Evolutionary conservation across 2,888 invertebrate genomes (phyloP).

Genomic region (Drosophila merina): DNA sequence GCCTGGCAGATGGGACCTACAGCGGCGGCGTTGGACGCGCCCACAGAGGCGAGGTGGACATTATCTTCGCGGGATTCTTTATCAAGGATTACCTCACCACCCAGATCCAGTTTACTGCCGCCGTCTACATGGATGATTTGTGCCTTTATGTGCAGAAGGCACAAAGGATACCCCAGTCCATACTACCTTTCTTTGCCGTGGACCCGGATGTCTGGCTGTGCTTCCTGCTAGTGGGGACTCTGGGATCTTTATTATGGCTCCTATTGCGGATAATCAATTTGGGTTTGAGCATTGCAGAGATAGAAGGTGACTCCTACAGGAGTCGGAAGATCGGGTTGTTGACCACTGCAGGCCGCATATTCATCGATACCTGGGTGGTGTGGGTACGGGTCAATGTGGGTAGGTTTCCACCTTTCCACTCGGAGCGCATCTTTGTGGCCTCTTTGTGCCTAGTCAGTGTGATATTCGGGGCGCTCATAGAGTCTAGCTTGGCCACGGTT

Average conservation of each 20-base stretch:
- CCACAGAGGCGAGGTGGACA: slow-evolving; percentile 80
- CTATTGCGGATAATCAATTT: slow-evolving; percentile 69
- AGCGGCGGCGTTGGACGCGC: slow-evolving; percentile 82
- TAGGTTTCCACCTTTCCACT: slow-evolving; percentile 80
- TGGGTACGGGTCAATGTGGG: slow-evolving; percentile 81
- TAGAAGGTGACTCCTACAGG: not conserved
- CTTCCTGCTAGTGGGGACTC: slow-evolving; percentile 73
- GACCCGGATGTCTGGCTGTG: slow-evolving; percentile 81
- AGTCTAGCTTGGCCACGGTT: slow-evolving; percentile 83
- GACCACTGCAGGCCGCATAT: slow-evolving; percentile 67
- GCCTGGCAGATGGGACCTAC: slow-evolving; percentile 80
- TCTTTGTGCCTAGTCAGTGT: slow-evolving; percentile 83
- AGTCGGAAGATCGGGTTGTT: not conserved
- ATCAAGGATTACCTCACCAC: slow-evolving; percentile 83
- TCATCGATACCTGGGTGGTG: slow-evolving; percentile 81
- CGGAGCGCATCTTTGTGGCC: slow-evolving; percentile 82
- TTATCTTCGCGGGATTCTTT: slow-evolving; percentile 83
- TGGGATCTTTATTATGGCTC: slow-evolving; percentile 77
- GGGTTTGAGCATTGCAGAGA: slow-evolving; percentile 46
- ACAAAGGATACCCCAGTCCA: slow-evolving; percentile 82
- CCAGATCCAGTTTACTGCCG: slow-evolving; percentile 81
- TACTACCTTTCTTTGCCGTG: slow-evolving; percentile 82
- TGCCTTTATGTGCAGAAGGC: slow-evolving; percentile 84
- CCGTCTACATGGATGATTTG: slow-evolving; percentile 82
- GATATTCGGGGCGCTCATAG: slow-evolving; percentile 83